Conservation (phyloP, 35 echinoderm and acorn worm species). For the Apostichopus parvimensis region DNA sequence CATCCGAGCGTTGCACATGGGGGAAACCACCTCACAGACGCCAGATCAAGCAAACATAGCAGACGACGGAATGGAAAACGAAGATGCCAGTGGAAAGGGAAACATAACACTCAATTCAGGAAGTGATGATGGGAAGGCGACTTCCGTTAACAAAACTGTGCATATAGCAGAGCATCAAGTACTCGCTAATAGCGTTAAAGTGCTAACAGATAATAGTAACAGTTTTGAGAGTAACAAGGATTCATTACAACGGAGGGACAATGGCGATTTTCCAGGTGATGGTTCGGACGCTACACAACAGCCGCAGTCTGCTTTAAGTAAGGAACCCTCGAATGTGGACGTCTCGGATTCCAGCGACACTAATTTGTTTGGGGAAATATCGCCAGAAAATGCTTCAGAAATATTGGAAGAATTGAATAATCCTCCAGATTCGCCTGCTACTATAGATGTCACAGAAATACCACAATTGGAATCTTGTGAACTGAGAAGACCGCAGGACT, state of each 20-base stretch:
- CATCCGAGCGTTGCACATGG: neutral
- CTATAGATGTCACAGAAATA: slow-evolving; percentile 70
- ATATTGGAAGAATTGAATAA: slow-evolving; percentile 3
- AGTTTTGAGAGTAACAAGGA: neutral
- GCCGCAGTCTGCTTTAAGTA: no score
- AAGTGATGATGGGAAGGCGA: slow-evolving; percentile 29
- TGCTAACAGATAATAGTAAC: neutral
- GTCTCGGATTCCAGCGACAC: neutral
- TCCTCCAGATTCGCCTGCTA: slow-evolving; percentile 58
- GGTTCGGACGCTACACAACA: neutral
- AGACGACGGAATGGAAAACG: neutral
- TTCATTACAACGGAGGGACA: slow-evolving; percentile 1
- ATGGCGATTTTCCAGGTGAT: slow-evolving; percentile 28
- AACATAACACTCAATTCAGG: slow-evolving; percentile 40
- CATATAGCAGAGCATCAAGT: neutral
- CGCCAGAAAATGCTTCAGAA: slow-evolving; percentile 31
- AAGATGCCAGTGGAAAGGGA: slow-evolving; percentile 32
- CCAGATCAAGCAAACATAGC: slow-evolving; percentile 1
- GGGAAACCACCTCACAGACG: slow-evolving; percentile 29
- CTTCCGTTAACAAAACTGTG: neutral
- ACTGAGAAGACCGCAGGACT: slow-evolving; percentile 40
- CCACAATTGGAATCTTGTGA: slow-evolving; percentile 9
- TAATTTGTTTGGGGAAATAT: slow-evolving; percentile 20
- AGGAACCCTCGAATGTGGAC: neutral
- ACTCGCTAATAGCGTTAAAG: neutral